Evolutionary conservation across 2,113 vertebrate genomes (phyloP).

Genomic region (Isurus oxyrinchus): DNA sequence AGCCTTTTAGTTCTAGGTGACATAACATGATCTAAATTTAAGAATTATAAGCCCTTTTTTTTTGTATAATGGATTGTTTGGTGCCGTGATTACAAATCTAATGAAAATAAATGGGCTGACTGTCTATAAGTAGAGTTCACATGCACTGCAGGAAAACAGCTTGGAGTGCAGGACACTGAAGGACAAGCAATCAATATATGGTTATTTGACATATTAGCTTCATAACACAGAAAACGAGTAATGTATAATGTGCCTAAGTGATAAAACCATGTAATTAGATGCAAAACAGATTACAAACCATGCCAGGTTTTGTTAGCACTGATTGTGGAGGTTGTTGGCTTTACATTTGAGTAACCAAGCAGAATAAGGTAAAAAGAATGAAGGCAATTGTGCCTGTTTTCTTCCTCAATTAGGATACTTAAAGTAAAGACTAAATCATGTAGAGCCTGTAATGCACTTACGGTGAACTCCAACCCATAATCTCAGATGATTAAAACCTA

Average conservation of each 20-base stretch:
- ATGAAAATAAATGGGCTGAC: constrained; percentile 32
- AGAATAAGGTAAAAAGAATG: constrained; percentile 21
- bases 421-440: not conserved
- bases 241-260: constrained; percentile 34
- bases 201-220: constrained; percentile 37
- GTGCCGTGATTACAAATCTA: constrained; percentile 20
- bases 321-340: constrained; percentile 26
- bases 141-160: constrained; percentile 2
- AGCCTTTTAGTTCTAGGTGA: not conserved
- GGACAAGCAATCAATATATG: constrained; percentile 31
- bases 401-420: not conserved
- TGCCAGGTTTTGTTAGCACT: constrained; percentile 24
- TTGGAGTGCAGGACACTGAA: constrained; percentile 10
- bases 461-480: not conserved
- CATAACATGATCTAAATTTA: not conserved
- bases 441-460: not conserved
- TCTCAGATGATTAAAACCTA: not conserved
- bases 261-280: constrained; percentile 36
- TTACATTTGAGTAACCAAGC: constrained; percentile 24
- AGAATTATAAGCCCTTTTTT: not conserved
- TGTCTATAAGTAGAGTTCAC: constrained; percentile 18
- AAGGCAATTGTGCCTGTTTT: not conserved
- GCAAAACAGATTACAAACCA: constrained; percentile 29
- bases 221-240: constrained; percentile 29
- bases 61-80: constrained; percentile 11